phyloP scores from a whole-genome alignment of 2,113 vertebrate species.

The Motacilla alba region DNA sequence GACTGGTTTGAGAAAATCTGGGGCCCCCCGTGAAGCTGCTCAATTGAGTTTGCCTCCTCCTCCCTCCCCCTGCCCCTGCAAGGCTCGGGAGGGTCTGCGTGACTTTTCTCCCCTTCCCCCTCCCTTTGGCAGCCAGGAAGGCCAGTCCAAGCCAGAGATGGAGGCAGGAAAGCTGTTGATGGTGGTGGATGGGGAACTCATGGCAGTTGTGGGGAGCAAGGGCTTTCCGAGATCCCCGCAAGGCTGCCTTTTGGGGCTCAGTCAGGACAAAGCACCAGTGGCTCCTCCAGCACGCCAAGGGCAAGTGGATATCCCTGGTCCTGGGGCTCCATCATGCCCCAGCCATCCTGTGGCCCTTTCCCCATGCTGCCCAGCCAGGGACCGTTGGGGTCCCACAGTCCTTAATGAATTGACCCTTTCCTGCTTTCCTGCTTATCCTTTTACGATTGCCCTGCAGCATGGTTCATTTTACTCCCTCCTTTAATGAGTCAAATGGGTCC shows the following conservation, averaged over 20 bases:
- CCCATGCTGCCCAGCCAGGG: not conserved
- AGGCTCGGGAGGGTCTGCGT: not conserved
- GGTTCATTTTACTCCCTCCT: conserved; percentile 47
- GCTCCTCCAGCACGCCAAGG: not conserved
- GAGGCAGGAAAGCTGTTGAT: not conserved
- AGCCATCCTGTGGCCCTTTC: not conserved
- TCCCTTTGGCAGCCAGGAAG: not conserved
- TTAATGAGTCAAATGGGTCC: conserved; percentile 60
- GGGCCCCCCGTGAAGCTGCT: not conserved
- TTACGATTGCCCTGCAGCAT: conserved; percentile 25
- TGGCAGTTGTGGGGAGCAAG: not conserved
- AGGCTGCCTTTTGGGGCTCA: not conserved
- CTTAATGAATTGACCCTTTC: conserved; percentile 65
- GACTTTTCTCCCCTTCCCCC: not conserved
- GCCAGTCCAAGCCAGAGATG: not conserved
- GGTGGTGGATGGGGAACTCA: not conserved
- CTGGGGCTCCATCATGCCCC: not conserved
- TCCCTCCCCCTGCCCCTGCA: not conserved
- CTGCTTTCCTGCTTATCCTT: conserved; percentile 51
- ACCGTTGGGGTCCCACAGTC: not conserved
- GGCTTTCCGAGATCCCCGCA: not conserved
- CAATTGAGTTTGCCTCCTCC: conserved; percentile 12
- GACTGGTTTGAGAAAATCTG: conserved; percentile 42
- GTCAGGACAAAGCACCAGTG: not conserved
- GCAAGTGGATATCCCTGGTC: not conserved